Base-by-base conservation (phyloP, 2,888 invertebrate species). In the Zootermopsis nevadensis region DNA sequence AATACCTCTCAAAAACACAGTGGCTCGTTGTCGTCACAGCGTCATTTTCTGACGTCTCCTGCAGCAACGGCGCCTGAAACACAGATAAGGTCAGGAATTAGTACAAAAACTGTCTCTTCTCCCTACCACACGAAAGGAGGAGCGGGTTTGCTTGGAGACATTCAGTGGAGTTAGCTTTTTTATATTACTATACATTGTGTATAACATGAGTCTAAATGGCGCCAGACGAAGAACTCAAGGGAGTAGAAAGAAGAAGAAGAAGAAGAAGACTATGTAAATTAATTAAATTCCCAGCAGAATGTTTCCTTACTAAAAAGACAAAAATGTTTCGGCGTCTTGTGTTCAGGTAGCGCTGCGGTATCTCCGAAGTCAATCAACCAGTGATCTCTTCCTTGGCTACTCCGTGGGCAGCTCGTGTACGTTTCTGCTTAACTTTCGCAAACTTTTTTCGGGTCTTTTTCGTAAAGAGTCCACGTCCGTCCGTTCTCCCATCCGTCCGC, bases 341-440 rank as follows among this genome's bases (percentile, higher is more conserved):
- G 79, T 33, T 33, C 79, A 79, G 79, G 79, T 79, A 79, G 79
- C 60, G n/a, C 31, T 33, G 60, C 22, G n/a, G 77, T 77, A 77
- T 77, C 77, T 77, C 77, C 24, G 66, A n/a, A 66, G 79, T 66
- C 79, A 66, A 79, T 79, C 79, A 66, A n/a, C 60, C 60, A 79
- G 66, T 79, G 79, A 79, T 79, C 60, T 79, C 79, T 33, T 79
- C 55, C 77, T 55, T 30, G 42, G 76, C n/a, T 76, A 48, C 76
- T 76, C n/a, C 33, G 77, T 79, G 79, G 60, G 79, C 79, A 66
- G 77, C 53, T 31, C 1, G 19, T 4, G 1, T 48, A 4, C 19
- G 19, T 19, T 48, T 19, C 48, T 48, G 19, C 48, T 48, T 48
- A 15, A 19, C 48, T 48, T 48, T 15, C 48, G 19, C 48, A 19